Evolutionary conservation across 2,888 invertebrate species (phyloP), one percentile per base, ranked within the genome.

Genomic region (Crioceris asparagi): DNA sequence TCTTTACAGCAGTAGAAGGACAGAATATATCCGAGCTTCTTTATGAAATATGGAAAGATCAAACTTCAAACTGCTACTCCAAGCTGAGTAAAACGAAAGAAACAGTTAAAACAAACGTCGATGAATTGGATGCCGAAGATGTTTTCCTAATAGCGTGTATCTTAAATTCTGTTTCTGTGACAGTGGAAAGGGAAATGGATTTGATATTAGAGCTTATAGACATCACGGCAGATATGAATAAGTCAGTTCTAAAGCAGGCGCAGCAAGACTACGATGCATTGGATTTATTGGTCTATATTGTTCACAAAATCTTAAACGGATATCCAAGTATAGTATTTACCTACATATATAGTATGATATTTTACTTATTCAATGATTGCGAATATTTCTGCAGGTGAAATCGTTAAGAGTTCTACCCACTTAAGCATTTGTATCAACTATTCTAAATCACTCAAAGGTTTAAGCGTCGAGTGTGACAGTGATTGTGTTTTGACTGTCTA

Each of bases 231-330:
- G 16, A 31, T 14, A 7, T 31, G 3, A 14, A 14, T 15, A 29
- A 34, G 26, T 27, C 35, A 17, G 29, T 40, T 10, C 26, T 45
- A 3, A 17, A 15, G 21, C 14, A 30, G n/a, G 30, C 46, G 12
- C 40, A 45, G 26, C 15, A 36, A 6, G 3, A 17, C 4, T 39
- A 37, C 19, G 17, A 18, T 7, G 38, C 39, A 11, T 41, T 41
- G 3, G 36, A 43, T 36, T 21, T 25, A 26, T 33, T 46, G 12
- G 17, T 43, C 21, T 14, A 25, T 10, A 8, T 25, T 39, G 23
- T 43, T 7, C 18, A 36, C 29, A 39, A 32, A 12, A 32, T 45
- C 2, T n/a, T 15, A 23, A 27, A 18, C 8, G 15, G 3, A 17
- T 33, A 14, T 36, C 12, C 17, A 40, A 36, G 29, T 12, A 29